A percentile compares a stretch with the other conserved stretches of the same genome.
phyloP scores from a whole-genome alignment of 2,888 invertebrate genomes.

The Parnassius smintheus region DNA sequence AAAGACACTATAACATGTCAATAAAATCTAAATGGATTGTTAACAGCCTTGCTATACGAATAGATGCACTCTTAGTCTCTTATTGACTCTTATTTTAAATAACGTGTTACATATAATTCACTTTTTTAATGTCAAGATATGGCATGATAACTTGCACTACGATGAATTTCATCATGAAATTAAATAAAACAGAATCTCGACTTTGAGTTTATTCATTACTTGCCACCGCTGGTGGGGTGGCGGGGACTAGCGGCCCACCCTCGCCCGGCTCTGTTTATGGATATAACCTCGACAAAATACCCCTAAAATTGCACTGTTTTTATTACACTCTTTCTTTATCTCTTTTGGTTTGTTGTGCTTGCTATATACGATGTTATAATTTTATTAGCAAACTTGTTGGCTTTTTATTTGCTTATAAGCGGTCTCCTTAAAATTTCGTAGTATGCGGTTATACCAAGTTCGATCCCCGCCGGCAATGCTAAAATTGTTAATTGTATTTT shows the following conservation, averaged over 20 bases:
- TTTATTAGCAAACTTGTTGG: slow-evolving; percentile 63
- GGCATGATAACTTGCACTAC: slow-evolving; percentile 53
- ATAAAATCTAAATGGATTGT: too few species aligned
- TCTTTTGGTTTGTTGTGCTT: slow-evolving; percentile 76
- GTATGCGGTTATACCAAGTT: too few species aligned
- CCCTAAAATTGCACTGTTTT: slow-evolving; percentile 82
- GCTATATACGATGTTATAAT: slow-evolving; percentile 74
- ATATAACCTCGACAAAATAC: slow-evolving; percentile 82
- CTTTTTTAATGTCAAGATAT: slow-evolving; percentile 36
- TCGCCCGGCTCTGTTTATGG: slow-evolving; percentile 71
- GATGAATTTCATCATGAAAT: slow-evolving; percentile 58
- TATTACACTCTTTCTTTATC: slow-evolving; percentile 79
- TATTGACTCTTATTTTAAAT: too few species aligned
- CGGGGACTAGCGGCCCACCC: slow-evolving; percentile 39
- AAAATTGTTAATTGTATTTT: too few species aligned
- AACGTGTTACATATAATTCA: slow-evolving; percentile 3
- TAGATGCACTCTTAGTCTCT: too few species aligned
- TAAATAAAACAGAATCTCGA: slow-evolving; percentile 72
- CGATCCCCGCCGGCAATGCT: too few species aligned
- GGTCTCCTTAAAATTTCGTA: too few species aligned
- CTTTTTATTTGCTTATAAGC: slow-evolving; percentile 5
- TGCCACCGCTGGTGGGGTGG: slow-evolving; percentile 54
- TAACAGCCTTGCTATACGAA: too few species aligned
- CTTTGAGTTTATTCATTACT: slow-evolving; percentile 80
- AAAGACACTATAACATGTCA: too few species aligned